These are phyloP conservation scores for Oscheius sp. DNA, from an alignment of 2,888 invertebrate genomes.

Conservation along the genomic window DNA sequence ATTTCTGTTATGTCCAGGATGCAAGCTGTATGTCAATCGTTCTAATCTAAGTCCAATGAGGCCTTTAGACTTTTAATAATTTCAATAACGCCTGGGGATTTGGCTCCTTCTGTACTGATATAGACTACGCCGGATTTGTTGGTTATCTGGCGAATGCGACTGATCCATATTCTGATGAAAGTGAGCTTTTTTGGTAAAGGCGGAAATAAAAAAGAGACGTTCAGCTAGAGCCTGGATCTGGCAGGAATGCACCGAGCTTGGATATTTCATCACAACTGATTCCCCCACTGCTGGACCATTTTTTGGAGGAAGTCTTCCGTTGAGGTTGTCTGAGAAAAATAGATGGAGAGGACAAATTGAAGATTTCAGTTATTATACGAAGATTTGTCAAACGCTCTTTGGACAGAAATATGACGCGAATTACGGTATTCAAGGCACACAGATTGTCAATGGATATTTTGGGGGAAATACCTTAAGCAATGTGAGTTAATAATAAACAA, in stretches of 20 bases:
- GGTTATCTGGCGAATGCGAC: constrained; percentile 41
- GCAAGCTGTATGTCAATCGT: constrained; percentile 31
- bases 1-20: constrained; percentile 33
- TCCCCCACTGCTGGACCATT: constrained; percentile 39
- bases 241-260: constrained; percentile 94
- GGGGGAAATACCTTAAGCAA: constrained; percentile 5
- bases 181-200: background rate
- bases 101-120: constrained; percentile 44
- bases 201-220: background rate
- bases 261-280: constrained; percentile 87
- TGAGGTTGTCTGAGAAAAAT: too few species aligned
- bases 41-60: background rate
- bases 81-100: constrained; percentile 41
- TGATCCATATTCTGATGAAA: constrained; percentile 22
- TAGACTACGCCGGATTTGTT: constrained; percentile 47
- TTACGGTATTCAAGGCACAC: background rate
- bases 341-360: too few species aligned
- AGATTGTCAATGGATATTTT: background rate
- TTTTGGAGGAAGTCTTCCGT: constrained; percentile 33
- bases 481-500: too few species aligned
- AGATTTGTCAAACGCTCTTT: constrained; percentile 49
- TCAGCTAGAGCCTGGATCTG: constrained; percentile 84
- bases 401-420: constrained; percentile 23
- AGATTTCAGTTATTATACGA: constrained; percentile 40
- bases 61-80: background rate